A percentile compares a stretch with the other conserved stretches of the same genome.
phyloP scores from a whole-genome alignment of 2,888 invertebrate genomes.

The Adineta ricciae region DNA sequence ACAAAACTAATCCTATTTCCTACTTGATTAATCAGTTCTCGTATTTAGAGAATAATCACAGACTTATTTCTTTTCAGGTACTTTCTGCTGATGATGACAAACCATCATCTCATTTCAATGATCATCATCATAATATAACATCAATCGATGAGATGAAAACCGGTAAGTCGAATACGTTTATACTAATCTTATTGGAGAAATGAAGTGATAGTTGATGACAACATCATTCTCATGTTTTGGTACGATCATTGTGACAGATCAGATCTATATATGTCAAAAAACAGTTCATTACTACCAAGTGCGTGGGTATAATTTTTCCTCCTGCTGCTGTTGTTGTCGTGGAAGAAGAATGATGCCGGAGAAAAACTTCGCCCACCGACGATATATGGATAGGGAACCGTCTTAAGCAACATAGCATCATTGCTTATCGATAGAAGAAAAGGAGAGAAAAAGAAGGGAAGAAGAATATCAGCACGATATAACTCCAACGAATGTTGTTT shows the following conservation, averaged over 20 bases:
- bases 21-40: background rate
- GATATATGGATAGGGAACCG: background rate
- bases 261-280: background rate
- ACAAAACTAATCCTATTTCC: background rate
- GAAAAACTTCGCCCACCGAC: background rate
- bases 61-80: background rate
- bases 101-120: background rate
- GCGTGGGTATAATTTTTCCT: background rate
- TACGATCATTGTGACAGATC: background rate
- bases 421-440: background rate
- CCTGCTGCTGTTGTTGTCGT: background rate
- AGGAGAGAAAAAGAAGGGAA: background rate
- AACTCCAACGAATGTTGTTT: background rate
- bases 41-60: background rate
- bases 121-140: background rate
- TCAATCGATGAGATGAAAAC: background rate
- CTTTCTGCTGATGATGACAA: background rate
- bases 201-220: background rate
- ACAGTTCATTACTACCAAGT: background rate
- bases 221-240: background rate
- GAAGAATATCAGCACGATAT: background rate
- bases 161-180: background rate
- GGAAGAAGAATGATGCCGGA: background rate
- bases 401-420: background rate
- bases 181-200: background rate